Conservation (phyloP, 1,140 invertebrate genomes). For the Luehdorfia chinensis region DNA sequence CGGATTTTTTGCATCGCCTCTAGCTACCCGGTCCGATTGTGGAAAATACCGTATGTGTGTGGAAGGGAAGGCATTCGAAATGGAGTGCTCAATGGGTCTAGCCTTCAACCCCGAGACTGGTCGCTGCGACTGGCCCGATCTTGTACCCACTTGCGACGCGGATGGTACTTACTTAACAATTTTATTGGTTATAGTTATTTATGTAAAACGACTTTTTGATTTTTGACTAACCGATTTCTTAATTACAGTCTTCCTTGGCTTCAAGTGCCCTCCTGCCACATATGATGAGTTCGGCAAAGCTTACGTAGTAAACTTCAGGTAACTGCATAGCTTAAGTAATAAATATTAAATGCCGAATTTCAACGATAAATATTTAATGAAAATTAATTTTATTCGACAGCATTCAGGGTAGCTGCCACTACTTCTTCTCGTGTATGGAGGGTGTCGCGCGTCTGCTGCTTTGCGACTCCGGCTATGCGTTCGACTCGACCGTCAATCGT, state of each 20-base stretch:
- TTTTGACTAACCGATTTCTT: conserved; percentile 1
- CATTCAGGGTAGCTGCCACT: conserved; percentile 81
- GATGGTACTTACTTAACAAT: conserved; percentile 74
- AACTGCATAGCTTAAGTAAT: too few species aligned
- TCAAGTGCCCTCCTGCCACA: conserved; percentile 33
- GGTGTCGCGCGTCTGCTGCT: conserved; percentile 81
- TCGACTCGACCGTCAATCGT: conserved; percentile 83
- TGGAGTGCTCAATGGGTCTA: conserved; percentile 87
- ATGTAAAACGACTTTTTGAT: not conserved
- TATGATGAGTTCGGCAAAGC: conserved; percentile 26
- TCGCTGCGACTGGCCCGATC: conserved; percentile 90
- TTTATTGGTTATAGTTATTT: not conserved
- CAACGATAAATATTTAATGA: too few species aligned
- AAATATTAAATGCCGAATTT: too few species aligned
- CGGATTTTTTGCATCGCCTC: conserved; percentile 85
- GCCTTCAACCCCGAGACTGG: conserved; percentile 87
- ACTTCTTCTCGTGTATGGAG: conserved; percentile 87
- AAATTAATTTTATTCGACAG: too few species aligned
- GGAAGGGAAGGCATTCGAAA: conserved; percentile 80
- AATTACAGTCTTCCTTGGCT: conserved; percentile 43
- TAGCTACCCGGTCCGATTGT: conserved; percentile 75
- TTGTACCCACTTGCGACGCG: conserved; percentile 83
- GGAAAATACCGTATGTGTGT: conserved; percentile 90
- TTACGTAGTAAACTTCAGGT: conserved; percentile 37
- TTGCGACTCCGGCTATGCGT: conserved; percentile 87